phyloP scores from a whole-genome alignment of 92 coral and sea anemone species.

The Micromussa lordhowensis region DNA sequence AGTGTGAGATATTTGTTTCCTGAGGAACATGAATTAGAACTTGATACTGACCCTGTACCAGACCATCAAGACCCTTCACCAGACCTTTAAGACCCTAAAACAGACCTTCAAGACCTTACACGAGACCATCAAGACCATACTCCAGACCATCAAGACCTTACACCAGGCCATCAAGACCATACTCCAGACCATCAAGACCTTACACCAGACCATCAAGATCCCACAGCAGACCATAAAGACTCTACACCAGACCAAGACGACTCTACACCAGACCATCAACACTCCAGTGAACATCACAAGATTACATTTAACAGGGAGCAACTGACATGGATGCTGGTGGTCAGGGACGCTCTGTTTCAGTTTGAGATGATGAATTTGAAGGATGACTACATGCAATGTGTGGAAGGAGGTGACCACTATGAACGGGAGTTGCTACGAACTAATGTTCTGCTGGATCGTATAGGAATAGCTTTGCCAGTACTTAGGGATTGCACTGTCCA shows the following conservation, averaged over 20 bases:
- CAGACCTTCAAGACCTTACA: too few species aligned
- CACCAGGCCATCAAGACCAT: too few species aligned
- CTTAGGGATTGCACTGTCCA: too few species aligned
- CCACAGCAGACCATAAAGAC: too few species aligned
- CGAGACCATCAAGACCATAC: too few species aligned
- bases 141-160: too few species aligned
- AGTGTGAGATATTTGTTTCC: slow-evolving; percentile 44
- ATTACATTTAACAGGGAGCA: neutral
- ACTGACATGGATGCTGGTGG: slow-evolving; percentile 30
- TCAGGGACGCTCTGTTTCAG: slow-evolving; percentile 57
- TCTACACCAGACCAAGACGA: too few species aligned
- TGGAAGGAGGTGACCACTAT: slow-evolving; percentile 47
- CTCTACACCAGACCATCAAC: too few species aligned
- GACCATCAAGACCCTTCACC: neutral
- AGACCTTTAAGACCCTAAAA: neutral
- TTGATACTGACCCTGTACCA: neutral
- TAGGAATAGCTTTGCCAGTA: too few species aligned
- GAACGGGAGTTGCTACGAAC: slow-evolving; percentile 34
- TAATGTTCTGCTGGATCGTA: slow-evolving; percentile 34
- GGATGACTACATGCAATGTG: slow-evolving; percentile 28
- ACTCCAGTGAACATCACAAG: neutral
- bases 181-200: too few species aligned
- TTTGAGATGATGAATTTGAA: slow-evolving; percentile 54
- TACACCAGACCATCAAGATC: too few species aligned
- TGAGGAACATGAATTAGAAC: slow-evolving; percentile 56